phyloP scores from a whole-genome alignment of 2,888 invertebrate species.

The Noctuana brunneofusca region DNA sequence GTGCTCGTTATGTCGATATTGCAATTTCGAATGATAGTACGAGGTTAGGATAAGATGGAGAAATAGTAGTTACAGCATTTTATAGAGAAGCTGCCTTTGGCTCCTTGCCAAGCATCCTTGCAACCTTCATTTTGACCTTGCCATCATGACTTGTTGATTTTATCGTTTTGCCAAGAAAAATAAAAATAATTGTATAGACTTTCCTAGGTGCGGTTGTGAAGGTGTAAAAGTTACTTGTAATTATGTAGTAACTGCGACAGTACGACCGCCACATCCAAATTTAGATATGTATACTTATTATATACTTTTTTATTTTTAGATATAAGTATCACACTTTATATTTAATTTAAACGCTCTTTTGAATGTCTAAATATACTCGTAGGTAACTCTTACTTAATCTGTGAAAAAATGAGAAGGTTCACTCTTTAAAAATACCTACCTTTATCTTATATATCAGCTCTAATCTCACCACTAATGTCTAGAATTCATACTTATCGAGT shows the following conservation, averaged over 20 bases:
- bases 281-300: too few relatives aligned
- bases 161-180: slow-evolving; percentile 5
- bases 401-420: too few relatives aligned
- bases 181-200: not conserved
- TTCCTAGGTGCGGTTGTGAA: too few relatives aligned
- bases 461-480: not conserved
- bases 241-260: too few relatives aligned
- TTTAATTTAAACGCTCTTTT: too few relatives aligned
- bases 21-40: not conserved
- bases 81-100: slow-evolving; percentile 53
- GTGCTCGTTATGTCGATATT: not conserved
- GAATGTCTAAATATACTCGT: too few relatives aligned
- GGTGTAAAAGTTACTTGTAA: too few relatives aligned
- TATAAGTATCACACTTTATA: too few relatives aligned
- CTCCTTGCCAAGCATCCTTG: slow-evolving; percentile 50
- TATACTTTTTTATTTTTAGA: too few relatives aligned
- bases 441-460: not conserved
- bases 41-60: not conserved
- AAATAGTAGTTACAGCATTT: slow-evolving; percentile 2
- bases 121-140: slow-evolving; percentile 41
- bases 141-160: slow-evolving; percentile 28
- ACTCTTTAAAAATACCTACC: too few relatives aligned
- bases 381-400: too few relatives aligned
- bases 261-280: too few relatives aligned
- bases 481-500: not conserved